Evolutionary conservation across 2,888 invertebrate species (phyloP), one percentile per base, ranked within the genome.

Genomic region (Amblyjoppa fuscipennis): DNA sequence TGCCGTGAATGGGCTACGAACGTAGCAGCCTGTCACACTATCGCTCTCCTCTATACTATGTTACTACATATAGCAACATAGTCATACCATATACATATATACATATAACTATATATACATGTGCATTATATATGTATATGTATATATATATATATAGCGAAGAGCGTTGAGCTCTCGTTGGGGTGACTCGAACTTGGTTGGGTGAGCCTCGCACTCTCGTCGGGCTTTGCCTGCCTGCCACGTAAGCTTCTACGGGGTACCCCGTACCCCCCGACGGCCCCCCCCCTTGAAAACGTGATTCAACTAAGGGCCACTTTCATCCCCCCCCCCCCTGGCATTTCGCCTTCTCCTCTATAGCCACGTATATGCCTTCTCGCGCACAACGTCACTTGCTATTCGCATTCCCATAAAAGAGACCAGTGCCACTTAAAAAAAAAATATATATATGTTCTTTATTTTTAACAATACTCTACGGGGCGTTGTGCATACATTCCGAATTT

Each of bases 1-100:
- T 93, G 93, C 92, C 85, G 91, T 89, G 92, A 92, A 93, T 92
- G 90, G 92, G 91, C 92, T 91, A 83, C 81, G 83, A 86, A 83
- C 83, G 78, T 86, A 87, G 87, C 88, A 86, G 88, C 83, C 86
- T 87, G 88, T 88, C 88, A 88, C 88, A 88, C 88, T 88, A 88
- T 88, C 85, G 83, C 80, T 83, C 70, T 49, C 69, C 45, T 78
- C 78, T 71, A 61, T 79, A 68, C 71, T 71, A 28, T 79, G 49
- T 49, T 61, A 49, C 83, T 69, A 80, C 53, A 28, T 74, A 69
- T 45, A n/a, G n/a, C 34, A 70, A 51, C 25, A 59, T 56, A 68
- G 66, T 76, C 49, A 79, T 53, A 75, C 45, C 45, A 45, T 45
- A 45, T 45, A 45, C 13, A 68, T 59, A 45, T 56, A 41, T 20